A percentile compares a stretch with the other conserved stretches of the same genome.
These are phyloP conservation scores for Actinopyga echinites DNA, from an alignment of 53 echinoderm and acorn worm species.

Conservation along the genomic window DNA sequence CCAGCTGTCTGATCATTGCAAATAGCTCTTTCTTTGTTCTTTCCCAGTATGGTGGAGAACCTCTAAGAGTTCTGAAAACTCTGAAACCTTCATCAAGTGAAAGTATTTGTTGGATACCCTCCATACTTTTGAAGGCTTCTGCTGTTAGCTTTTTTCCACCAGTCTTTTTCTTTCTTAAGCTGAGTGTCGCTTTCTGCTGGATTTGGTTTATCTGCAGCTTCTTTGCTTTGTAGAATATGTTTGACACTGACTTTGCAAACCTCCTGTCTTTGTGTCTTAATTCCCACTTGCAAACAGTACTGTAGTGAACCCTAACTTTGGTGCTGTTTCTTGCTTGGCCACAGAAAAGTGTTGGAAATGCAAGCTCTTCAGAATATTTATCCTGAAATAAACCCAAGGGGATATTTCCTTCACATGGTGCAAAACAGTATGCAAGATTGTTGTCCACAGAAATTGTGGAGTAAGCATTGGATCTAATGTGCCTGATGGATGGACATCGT, in stretches of 20 bases:
- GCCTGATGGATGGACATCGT: conserved; percentile 22
- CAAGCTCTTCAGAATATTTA: conserved; percentile 32
- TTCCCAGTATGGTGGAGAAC: conserved; percentile 73
- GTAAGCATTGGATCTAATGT: conserved; percentile 37
- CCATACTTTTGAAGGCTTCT: background rate
- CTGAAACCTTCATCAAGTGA: conserved; percentile 54
- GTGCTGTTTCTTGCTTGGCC: conserved; percentile 5
- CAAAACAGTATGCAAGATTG: conserved; percentile 1
- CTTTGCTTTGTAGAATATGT: conserved; percentile 42
- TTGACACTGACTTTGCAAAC: conserved; percentile 37
- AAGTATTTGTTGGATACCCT: conserved; percentile 1
- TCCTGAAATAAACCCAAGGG: conserved; percentile 34
- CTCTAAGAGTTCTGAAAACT: conserved; percentile 49
- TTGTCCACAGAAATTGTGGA: background rate
- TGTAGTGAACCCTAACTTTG: conserved; percentile 34
- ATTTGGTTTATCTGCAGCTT: conserved; percentile 44
- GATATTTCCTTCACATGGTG: conserved; percentile 11
- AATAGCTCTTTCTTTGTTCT: conserved; percentile 58
- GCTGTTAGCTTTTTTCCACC: conserved; percentile 30
- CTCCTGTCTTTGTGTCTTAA: conserved; percentile 37
- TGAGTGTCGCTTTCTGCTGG: background rate
- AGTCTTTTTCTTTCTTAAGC: conserved; percentile 35
- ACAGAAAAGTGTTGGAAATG: conserved; percentile 52
- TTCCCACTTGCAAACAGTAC: conserved; percentile 41
- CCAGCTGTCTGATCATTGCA: conserved; percentile 65